Base-by-base conservation (phyloP, 2,113 vertebrate genomes). In the Lethenteron camtschaticum region DNA sequence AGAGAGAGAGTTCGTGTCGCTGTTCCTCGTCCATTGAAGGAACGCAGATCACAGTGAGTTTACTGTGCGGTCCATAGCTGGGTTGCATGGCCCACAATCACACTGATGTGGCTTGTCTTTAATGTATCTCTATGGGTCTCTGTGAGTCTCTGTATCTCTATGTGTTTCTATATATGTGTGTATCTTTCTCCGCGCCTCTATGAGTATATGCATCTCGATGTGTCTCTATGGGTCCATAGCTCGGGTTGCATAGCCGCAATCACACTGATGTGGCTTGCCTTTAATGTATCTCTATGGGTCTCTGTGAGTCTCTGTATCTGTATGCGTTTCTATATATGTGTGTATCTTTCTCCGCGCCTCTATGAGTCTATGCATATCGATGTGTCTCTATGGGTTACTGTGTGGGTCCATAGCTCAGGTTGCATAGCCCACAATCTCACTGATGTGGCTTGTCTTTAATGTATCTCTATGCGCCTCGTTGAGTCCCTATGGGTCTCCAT, bases 121-220 rank as follows among this genome's bases (percentile, higher is more conserved):
- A 41, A 41, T 41, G 24, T 3, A 41, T 63, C 13, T 63, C 13
- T 6, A 16, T 63, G 59, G 13, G 59, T 63, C 13, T 16, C 13
- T 63, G 13, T 63, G 59, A 14, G 59, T 63, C 13, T 63, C 13
- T 6, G 59, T 63, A 16, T 63, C 13, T 63, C 13, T 63, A 16
- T 63, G 59, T 63, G 59, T 63, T 13, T 63, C 13, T 63, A 16
- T 63, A 16, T 63, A 16, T 63, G 59, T 63, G 59, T 63, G 59
- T 63, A 16, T 63, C 13, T 63, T 13, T 63, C 13, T 63, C 13
- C 16, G 59, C 16, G 59, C 5, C 13, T 63, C 13, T 63, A 16
- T 63, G 59, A 14, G 59, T 63, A 2, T 63, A 16, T 63, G 59
- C 59, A 63, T 63, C 13, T 63, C 2, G 3, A 63, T 63, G 59